Conservation (phyloP, 2,113 vertebrate species). For the Colaptes auratus region DNA sequence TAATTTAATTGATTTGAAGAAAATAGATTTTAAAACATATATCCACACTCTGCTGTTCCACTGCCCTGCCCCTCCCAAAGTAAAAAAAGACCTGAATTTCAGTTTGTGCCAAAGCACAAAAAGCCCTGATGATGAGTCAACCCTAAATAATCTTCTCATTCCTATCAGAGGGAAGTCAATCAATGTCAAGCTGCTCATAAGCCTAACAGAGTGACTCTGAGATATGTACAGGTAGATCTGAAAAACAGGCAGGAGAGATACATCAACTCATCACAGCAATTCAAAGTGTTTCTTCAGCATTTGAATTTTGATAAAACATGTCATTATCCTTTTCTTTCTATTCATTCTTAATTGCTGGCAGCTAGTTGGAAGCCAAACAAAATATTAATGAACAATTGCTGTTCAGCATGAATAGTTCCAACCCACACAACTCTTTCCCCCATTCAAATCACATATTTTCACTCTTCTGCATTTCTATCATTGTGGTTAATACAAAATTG, state of each 20-base stretch:
- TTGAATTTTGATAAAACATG: constrained; percentile 36
- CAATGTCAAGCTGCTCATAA: not conserved
- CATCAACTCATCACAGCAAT: constrained; percentile 8
- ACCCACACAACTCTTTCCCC: constrained; percentile 4
- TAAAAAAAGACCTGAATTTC: not conserved
- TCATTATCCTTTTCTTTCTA: constrained; percentile 52
- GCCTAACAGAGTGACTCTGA: not conserved
- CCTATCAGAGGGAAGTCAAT: constrained; percentile 3
- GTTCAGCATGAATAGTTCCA: constrained; percentile 18
- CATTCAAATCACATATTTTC: constrained; percentile 16
- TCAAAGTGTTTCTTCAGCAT: constrained; percentile 21
- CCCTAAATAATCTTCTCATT: not conserved
- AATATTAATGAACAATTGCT: constrained; percentile 54
- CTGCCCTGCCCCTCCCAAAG: not conserved
- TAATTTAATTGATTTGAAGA: no score
- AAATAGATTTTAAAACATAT: no score
- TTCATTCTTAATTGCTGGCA: constrained; percentile 49
- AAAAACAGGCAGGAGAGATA: not conserved
- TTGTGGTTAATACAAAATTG: not conserved
- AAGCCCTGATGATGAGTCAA: not conserved
- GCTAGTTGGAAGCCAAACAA: constrained; percentile 44
- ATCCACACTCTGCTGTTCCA: not conserved
- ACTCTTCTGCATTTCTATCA: not conserved
- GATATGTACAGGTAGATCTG: not conserved
- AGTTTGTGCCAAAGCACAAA: not conserved